Evolutionary conservation across 2,113 vertebrate genomes (phyloP).

Genomic region (Lampris incognitus): DNA sequence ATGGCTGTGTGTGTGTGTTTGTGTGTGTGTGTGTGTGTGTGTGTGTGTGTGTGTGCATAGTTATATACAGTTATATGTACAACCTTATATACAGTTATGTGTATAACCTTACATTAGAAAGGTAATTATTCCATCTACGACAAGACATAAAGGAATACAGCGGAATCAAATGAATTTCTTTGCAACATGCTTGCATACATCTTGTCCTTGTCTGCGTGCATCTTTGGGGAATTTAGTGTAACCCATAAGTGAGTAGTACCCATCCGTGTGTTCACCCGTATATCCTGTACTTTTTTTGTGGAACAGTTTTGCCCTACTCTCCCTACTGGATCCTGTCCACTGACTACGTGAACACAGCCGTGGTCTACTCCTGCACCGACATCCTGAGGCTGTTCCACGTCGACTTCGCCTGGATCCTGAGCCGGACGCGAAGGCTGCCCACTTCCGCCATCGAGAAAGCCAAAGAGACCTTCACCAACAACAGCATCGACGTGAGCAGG

Average conservation of each 20-base stretch:
- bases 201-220: neutral
- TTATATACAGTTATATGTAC: neutral
- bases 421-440: conserved; percentile 85
- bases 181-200: neutral
- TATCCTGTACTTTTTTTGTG: neutral
- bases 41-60: neutral
- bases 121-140: neutral
- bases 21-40: conserved; percentile 3
- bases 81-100: neutral
- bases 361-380: conserved; percentile 92
- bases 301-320: conserved; percentile 86
- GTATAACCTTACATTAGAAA: neutral
- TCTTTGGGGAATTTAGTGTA: too few relatives aligned
- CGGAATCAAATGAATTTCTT: neutral
- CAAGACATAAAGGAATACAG: neutral
- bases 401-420: conserved; percentile 89
- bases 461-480: conserved; percentile 82
- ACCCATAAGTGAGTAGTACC: neutral
- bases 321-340: conserved; percentile 94
- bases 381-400: conserved; percentile 89
- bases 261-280: neutral
- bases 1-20: neutral
- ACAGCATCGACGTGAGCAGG: conserved; percentile 84
- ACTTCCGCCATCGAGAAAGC: conserved; percentile 81
- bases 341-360: conserved; percentile 87